Evolutionary conservation across 2,888 invertebrate genomes (phyloP), one percentile per base, ranked within the genome.

Genomic region (Aricia artaxerxes): DNA sequence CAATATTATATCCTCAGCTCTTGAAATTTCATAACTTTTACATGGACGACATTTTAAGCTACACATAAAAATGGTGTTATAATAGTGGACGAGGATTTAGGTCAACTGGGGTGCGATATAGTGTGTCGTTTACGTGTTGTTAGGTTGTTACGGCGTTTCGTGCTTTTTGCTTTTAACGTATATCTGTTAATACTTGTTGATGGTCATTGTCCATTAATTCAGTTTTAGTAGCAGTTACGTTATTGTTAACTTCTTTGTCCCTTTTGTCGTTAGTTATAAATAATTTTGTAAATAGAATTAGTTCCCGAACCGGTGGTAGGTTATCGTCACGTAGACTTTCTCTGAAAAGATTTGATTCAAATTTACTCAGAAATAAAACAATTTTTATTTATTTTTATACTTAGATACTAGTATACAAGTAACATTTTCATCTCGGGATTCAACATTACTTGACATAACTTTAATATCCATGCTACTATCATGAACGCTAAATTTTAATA

Each of bases 61-160:
- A 73, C 69, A 16, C 64, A 31, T 64, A 40, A 73, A 49, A 73
- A 73, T 44, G 40, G 7, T 13, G 44, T 44, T 24, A 44, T 73
- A 40, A 73, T 73, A 9, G 73, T 73, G 44, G n/a, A 73, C 44
- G n/a, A 7, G 73, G 73, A 73, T 73, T 73, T 73, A 73, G 73
- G 73, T 73, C 73, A 73, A 73, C 73, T 73, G 73, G 73, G 73
- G 73, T 73, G 73, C 73, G 73, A 73, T 73, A 73, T 73, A 73
- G 73, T 73, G 73, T 73, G 73, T 73, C 73, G 44, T 73, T 73
- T 40, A 73, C 73, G 73, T 73, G 24, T 31, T 73, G 73, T 73
- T 73, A 73, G 7, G 40, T 73, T 44, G 73, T 73, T 73, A 44
- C 7, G 1, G 44, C 24, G 73, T 73, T 73, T 73, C 73, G 73